Percentiles rank a stretch among this genome's conserved stretches.
phyloP scores from a whole-genome alignment of 2,113 vertebrate species.

The Saccopteryx bilineata region DNA sequence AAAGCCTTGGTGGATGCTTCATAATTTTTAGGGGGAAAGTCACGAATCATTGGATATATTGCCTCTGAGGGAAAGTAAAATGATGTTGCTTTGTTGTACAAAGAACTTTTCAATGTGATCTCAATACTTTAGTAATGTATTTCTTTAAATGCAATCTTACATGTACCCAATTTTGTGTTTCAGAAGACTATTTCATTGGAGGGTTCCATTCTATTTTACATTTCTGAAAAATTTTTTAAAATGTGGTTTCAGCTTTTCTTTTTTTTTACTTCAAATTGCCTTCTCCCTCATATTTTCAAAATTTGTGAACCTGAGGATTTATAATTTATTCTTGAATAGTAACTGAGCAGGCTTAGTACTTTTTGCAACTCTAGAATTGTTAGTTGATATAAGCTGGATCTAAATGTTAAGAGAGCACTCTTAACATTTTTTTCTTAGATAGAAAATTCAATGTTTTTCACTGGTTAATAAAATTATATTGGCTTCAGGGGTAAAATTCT shows the following conservation, averaged over 20 bases:
- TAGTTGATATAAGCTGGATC: neutral
- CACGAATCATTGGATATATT: neutral
- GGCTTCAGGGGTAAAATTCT: neutral
- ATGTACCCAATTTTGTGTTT: neutral
- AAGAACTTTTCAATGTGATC: neutral
- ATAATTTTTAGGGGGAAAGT: neutral
- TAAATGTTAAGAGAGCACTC: neutral
- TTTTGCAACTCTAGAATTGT: neutral
- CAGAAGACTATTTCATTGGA: neutral
- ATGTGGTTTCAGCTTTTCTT: neutral
- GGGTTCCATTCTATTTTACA: neutral
- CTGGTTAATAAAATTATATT: neutral
- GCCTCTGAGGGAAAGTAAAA: neutral
- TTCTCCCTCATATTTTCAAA: slow-evolving; percentile 20
- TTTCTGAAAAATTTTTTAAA: neutral
- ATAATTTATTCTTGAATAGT: neutral
- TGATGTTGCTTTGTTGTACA: neutral
- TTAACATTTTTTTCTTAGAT: neutral
- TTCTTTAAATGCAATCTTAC: neutral
- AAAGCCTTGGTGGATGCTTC: neutral
- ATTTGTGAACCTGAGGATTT: neutral
- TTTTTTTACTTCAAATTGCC: neutral
- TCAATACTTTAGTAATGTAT: neutral
- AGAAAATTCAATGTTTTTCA: neutral
- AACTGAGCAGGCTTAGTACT: neutral